Conservation (phyloP, 2,113 vertebrate species). For the Sinosuthora webbiana region DNA sequence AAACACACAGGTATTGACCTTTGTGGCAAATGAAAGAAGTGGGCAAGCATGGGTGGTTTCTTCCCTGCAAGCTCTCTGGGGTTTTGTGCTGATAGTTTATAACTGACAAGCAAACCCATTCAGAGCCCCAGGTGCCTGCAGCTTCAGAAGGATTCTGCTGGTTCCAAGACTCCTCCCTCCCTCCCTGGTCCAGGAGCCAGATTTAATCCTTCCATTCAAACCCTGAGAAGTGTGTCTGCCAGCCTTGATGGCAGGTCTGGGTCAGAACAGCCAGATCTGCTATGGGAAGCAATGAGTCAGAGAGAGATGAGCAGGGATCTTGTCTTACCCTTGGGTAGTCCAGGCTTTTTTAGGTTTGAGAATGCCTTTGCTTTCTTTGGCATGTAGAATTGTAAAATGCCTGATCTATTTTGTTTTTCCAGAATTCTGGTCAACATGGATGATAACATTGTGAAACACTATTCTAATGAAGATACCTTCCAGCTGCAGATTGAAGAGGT, state of each 20-base stretch:
- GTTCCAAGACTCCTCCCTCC: background rate
- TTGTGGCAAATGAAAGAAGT: background rate
- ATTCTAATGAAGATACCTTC: slow-evolving; percentile 99
- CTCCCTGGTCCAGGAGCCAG: background rate
- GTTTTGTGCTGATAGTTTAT: background rate
- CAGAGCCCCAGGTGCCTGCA: background rate
- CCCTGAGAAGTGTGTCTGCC: background rate
- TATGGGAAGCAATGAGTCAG: background rate
- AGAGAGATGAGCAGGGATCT: background rate
- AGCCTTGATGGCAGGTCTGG: background rate
- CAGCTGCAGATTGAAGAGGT: slow-evolving; percentile 92
- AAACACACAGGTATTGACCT: background rate
- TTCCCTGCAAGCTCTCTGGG: background rate
- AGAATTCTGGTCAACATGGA: slow-evolving; percentile 99
- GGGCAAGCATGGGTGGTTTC: background rate
- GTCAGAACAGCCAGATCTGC: background rate
- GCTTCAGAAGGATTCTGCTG: background rate
- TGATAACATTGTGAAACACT: slow-evolving; percentile 98
- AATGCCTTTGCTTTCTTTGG: background rate
- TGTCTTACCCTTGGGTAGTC: background rate
- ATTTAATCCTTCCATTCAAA: background rate
- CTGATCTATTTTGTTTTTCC: background rate
- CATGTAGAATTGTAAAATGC: background rate
- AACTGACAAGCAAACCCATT: background rate
- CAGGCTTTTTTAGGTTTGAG: background rate